phyloP scores from a whole-genome alignment of 2,113 vertebrate genomes.

The Corvus moneduloides region DNA sequence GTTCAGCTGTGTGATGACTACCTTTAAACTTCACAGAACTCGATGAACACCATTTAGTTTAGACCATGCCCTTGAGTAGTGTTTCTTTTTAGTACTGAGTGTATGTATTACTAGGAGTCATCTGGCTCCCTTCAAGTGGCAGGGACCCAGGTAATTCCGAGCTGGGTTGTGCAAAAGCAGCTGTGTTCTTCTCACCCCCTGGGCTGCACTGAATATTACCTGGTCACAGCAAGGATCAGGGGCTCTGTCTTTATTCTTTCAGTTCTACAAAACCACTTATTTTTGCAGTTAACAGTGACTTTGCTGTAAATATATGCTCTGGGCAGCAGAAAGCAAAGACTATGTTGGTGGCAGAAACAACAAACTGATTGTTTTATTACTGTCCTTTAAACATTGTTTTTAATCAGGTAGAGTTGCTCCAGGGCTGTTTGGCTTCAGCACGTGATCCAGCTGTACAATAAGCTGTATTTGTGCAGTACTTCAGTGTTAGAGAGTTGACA shows the following conservation, averaged over 20 bases:
- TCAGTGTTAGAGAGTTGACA: not conserved
- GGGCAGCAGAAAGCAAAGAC: conserved; percentile 29
- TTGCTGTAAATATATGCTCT: conserved; percentile 52
- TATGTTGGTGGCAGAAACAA: conserved; percentile 37
- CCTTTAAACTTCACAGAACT: not conserved
- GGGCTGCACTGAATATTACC: not conserved
- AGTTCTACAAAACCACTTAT: conserved; percentile 23
- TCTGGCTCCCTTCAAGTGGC: not conserved
- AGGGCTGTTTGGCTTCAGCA: conserved; percentile 13
- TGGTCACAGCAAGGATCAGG: conserved; percentile 15
- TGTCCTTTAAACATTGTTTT: conserved; percentile 49
- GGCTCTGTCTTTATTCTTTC: conserved; percentile 17
- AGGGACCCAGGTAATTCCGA: not conserved
- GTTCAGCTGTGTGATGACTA: not conserved
- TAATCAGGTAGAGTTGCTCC: conserved; percentile 28
- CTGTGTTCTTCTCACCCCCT: conserved; percentile 1
- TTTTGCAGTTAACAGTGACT: conserved; percentile 37
- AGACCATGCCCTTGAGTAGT: not conserved
- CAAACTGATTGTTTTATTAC: conserved; percentile 41
- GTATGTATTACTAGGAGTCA: not conserved
- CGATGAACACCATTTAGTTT: not conserved
- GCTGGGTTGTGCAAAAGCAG: not conserved
- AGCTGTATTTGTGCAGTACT: not conserved
- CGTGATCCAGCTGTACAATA: conserved; percentile 29
- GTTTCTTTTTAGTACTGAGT: not conserved